Percentiles rank a stretch among this genome's conserved stretches.
Evolutionary conservation across 2,797 vertebrate genomes (phyloP).

Genomic region (Thripadectes ignobilis): DNA sequence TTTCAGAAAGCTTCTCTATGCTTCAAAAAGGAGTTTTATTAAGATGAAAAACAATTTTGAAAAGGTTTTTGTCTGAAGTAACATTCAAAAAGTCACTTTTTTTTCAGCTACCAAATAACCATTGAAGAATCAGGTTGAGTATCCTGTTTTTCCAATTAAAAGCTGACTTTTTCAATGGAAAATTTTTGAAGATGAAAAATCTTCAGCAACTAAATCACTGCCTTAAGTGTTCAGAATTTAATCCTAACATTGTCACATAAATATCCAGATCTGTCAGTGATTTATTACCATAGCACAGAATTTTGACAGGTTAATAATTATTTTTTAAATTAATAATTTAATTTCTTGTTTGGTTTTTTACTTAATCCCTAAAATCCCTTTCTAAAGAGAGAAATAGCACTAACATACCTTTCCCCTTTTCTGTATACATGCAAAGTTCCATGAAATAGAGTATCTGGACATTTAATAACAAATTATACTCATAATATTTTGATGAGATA

Average conservation of each 20-base stretch:
- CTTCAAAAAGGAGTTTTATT: background rate
- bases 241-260: background rate
- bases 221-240: background rate
- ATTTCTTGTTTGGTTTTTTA: background rate
- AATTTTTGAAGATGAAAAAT: background rate
- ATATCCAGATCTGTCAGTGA: background rate
- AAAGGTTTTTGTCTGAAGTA: background rate
- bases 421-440: background rate
- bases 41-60: background rate
- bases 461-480: background rate
- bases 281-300: background rate
- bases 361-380: background rate
- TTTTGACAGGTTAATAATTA: background rate
- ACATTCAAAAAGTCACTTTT: background rate
- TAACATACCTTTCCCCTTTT: background rate
- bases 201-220: background rate
- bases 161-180: background rate
- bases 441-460: background rate
- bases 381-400: background rate
- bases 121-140: background rate
- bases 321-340: background rate
- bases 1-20: background rate
- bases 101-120: background rate
- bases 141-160: background rate
- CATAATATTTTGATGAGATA: background rate